phyloP scores from a whole-genome alignment of 2,797 vertebrate genomes.

The Nyctalus aviator region DNA sequence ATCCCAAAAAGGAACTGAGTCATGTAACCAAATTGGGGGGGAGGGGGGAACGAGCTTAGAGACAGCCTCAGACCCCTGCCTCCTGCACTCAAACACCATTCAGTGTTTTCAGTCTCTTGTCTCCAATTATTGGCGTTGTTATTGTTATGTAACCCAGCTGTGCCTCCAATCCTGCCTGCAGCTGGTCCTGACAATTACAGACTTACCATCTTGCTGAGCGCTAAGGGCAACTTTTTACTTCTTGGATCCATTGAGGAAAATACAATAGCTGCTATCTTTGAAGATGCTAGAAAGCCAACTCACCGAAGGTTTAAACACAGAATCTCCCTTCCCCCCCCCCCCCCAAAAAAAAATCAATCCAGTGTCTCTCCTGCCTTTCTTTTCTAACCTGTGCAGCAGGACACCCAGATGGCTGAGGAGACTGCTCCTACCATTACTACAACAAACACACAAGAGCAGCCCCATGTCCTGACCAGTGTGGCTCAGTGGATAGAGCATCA shows the following conservation, averaged over 20 bases:
- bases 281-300: slow-evolving; percentile 13
- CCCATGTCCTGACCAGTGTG: too few relatives aligned
- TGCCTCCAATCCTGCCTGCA: background rate
- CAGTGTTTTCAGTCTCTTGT: background rate
- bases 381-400: background rate
- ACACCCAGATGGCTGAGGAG: too few relatives aligned
- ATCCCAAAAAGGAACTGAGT: background rate
- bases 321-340: too few relatives aligned
- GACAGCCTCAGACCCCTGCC: background rate
- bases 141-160: slow-evolving; percentile 52
- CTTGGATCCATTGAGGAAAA: background rate
- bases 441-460: background rate
- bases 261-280: background rate
- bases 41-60: background rate
- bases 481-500: too few relatives aligned
- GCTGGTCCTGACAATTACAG: background rate
- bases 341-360: background rate
- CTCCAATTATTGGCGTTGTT: background rate
- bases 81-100: background rate
- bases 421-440: too few relatives aligned
- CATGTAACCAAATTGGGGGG: background rate
- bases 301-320: background rate
- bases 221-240: too few relatives aligned
- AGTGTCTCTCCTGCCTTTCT: background rate
- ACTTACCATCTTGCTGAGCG: background rate